Conservation (phyloP, 2,797 vertebrate genomes). For the Anguilla obscura region DNA sequence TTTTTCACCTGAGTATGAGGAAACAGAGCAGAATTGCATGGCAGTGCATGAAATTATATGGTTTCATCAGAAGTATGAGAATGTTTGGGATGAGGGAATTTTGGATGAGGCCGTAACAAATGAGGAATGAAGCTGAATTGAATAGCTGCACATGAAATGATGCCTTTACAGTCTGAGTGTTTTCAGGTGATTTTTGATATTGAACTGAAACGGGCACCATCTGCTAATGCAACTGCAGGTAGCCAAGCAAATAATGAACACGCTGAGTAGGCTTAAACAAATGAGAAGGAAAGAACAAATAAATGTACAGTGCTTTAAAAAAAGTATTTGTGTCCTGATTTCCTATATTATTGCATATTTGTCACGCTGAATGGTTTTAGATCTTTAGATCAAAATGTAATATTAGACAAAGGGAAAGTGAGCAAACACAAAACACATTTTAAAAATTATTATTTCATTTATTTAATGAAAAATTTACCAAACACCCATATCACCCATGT, state of each 20-base stretch:
- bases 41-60: not conserved
- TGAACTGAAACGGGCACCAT: not conserved
- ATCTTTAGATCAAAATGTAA: no score
- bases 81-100: not conserved
- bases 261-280: not conserved
- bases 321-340: no score
- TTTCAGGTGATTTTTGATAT: not conserved
- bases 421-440: no score
- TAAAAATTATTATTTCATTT: no score
- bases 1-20: not conserved
- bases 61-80: not conserved
- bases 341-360: no score
- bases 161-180: not conserved
- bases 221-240: not conserved
- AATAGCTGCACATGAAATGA: not conserved
- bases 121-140: not conserved
- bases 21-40: not conserved
- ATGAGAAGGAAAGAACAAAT: not conserved
- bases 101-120: not conserved
- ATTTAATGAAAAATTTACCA: no score
- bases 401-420: no score
- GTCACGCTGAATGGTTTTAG: no score
- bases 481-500: no score
- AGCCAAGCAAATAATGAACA: conserved; percentile 4
- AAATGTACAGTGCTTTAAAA: not conserved